These are phyloP conservation scores for Pristionchus japonicus DNA, from an alignment of 2,888 invertebrate genomes.

Conservation along the genomic window DNA sequence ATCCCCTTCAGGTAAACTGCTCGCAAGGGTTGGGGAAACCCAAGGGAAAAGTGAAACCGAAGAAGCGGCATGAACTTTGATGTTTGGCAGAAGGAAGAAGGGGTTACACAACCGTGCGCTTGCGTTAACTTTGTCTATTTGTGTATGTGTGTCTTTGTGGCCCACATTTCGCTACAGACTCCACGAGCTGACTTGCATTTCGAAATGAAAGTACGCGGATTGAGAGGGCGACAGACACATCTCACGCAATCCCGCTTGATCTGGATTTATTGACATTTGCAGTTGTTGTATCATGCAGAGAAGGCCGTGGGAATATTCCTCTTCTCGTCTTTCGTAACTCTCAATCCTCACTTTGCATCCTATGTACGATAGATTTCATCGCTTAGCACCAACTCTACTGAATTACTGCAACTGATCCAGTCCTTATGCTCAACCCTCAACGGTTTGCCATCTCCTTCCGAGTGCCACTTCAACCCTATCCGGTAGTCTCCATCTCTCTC, in stretches of 20 bases:
- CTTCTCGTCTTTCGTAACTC: not conserved
- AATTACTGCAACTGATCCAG: not conserved
- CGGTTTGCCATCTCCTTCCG: not conserved
- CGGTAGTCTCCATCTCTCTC: not conserved
- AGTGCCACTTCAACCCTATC: constrained; percentile 20
- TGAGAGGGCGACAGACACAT: not conserved
- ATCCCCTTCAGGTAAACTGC: not conserved
- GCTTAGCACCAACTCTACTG: not conserved
- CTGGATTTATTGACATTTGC: not conserved
- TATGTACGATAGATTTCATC: not conserved
- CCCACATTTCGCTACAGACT: constrained; percentile 10
- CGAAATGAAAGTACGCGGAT: not conserved
- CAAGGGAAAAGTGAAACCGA: not conserved
- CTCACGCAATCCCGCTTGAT: not conserved
- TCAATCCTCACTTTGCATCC: no score
- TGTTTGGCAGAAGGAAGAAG: not conserved
- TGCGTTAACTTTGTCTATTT: not conserved
- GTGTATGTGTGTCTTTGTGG: not conserved
- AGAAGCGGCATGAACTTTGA: not conserved
- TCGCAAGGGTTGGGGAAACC: not conserved
- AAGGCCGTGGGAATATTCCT: not conserved
- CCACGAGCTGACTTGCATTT: not conserved
- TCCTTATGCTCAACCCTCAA: not conserved
- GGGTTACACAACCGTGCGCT: constrained; percentile 19
- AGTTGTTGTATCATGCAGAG: not conserved